Percentiles rank a stretch among this genome's conserved stretches.
Conservation (phyloP, 2,888 invertebrate genomes). For the Busseola fusca region DNA sequence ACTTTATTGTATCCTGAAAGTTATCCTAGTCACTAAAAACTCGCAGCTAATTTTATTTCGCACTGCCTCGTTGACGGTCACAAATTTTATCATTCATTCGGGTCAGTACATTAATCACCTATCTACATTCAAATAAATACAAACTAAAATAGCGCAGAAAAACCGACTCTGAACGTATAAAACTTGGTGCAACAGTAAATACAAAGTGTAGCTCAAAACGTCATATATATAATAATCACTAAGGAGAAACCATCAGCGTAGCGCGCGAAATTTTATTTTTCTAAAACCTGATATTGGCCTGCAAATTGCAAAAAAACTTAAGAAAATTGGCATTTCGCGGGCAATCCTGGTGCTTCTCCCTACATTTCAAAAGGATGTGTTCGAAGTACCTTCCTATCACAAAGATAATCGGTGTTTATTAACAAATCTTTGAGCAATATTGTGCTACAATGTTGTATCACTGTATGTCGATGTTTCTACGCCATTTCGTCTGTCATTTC, state of each 20-base stretch:
- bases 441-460: slow-evolving; percentile 8
- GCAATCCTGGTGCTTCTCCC: not conserved
- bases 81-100: not conserved
- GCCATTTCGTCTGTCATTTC: slow-evolving; percentile 31
- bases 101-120: slow-evolving; percentile 1
- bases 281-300: not conserved
- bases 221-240: not conserved
- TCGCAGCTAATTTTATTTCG: slow-evolving; percentile 2
- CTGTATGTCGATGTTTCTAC: slow-evolving; percentile 22
- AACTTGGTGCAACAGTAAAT: not conserved
- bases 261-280: not conserved
- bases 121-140: slow-evolving; percentile 18
- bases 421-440: slow-evolving; percentile 18
- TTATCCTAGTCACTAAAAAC: slow-evolving; percentile 14
- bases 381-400: not conserved
- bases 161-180: not conserved
- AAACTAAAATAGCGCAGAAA: slow-evolving; percentile 19
- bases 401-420: not conserved
- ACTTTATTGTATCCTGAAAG: not conserved
- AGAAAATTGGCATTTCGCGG: not conserved
- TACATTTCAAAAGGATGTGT: not conserved
- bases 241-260: not conserved
- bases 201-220: slow-evolving; percentile 15
- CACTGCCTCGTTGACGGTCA: slow-evolving; percentile 37
- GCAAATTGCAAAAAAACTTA: not conserved